Conservation (phyloP, 1,140 invertebrate genomes). For the Drosophila busckii region DNA sequence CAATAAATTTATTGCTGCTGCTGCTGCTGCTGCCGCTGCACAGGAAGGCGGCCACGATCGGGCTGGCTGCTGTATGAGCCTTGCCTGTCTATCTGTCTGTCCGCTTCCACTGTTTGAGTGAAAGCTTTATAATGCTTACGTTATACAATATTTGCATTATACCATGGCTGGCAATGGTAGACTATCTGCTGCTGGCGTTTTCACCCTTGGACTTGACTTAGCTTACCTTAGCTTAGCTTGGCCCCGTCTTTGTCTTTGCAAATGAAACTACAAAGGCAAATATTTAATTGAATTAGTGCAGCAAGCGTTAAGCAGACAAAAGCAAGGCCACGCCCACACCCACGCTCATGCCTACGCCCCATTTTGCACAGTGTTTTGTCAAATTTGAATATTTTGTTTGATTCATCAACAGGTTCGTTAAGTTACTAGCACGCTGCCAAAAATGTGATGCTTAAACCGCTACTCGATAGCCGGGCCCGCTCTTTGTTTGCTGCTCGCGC, state of each 20-base stretch:
- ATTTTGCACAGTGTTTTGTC: background rate
- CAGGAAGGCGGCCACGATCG: constrained; percentile 33
- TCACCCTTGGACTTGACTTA: constrained; percentile 52
- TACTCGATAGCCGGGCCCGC: constrained; percentile 1
- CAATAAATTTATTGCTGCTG: constrained; percentile 73
- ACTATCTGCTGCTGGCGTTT: constrained; percentile 28
- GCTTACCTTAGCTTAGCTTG: constrained; percentile 29
- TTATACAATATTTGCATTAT: constrained; percentile 74
- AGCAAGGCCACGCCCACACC: constrained; percentile 43
- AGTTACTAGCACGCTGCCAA: constrained; percentile 29
- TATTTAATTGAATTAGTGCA: constrained; percentile 78
- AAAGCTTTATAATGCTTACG: constrained; percentile 46
- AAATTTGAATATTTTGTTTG: constrained; percentile 63
- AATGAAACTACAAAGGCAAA: constrained; percentile 71
- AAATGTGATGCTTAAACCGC: constrained; percentile 16
- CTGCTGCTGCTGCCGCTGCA: too few species aligned
- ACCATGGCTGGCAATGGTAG: constrained; percentile 20
- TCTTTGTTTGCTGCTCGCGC: background rate
- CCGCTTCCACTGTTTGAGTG: constrained; percentile 51
- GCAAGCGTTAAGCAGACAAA: constrained; percentile 68
- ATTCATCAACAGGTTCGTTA: constrained; percentile 76
- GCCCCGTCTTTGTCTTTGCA: constrained; percentile 46
- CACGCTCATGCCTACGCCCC: background rate
- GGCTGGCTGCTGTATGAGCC: constrained; percentile 3
- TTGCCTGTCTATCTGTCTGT: too few species aligned